Base-by-base conservation (phyloP, 1,140 invertebrate species). In the Lordiphosa stackelbergi region DNA sequence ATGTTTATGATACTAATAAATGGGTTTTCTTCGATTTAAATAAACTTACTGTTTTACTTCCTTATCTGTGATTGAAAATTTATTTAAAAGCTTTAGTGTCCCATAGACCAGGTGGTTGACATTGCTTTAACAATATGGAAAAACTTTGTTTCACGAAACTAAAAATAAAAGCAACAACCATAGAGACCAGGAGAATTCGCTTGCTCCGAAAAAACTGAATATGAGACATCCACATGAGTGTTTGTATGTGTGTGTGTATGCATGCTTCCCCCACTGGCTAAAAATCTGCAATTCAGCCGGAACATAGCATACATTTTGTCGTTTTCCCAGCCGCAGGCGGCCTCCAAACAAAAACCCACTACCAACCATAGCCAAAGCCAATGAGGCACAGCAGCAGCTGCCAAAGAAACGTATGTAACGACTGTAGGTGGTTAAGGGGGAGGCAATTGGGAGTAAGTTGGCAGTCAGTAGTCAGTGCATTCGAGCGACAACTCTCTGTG, bases 251-350 rank as follows among this genome's bases (percentile, higher is more conserved):
- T 45, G 11, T 36, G 16, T 49, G 24, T 16, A 35, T 5, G 35
- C 60, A 46, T 31, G 2, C 28, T 31, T 8, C 28, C 28, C 28
- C 28, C 28, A 31, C 28, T 31, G 52, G 62, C 64, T 56, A 60
- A 64, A 73, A 74, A 74, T 74, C 75, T 78, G 57, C 74, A 79
- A 79, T 81, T 79, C 75, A 79, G 66, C 66, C 62, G 71, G 71
- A 81, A 79, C 74, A 68, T 36, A 70, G 59, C 75, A 79, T 71
- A 81, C 71, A 81, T 78, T 81, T 74, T 74, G 75, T 74, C 71
- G 71, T 63, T 81, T 81, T 70, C 41, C 58, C 52, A 69, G 62
- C 75, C 74, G 61, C 66, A 52, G 53, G 75, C 70, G 53, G 51
- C 69, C 42, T 78, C 46, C 58, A 64, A 60, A 58, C 60, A 66